Percentiles rank a stretch among this genome's conserved stretches.
These are phyloP conservation scores for Tympanuchus pallidicinctus DNA, from an alignment of 2,113 vertebrate species.

Conservation along the genomic window DNA sequence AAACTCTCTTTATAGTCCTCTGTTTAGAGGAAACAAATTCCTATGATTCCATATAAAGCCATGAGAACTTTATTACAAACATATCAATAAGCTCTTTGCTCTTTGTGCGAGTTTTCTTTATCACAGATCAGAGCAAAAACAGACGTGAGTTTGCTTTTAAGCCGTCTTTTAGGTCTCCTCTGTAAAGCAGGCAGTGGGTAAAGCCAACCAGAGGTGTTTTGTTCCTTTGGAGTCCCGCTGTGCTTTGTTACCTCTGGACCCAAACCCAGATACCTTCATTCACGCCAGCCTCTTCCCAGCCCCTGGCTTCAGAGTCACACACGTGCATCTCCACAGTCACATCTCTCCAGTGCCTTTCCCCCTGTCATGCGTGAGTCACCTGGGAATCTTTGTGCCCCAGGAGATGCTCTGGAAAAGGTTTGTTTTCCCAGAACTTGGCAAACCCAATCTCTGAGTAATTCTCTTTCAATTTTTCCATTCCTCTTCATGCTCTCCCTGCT, in stretches of 20 bases:
- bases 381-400: neutral
- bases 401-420: neutral
- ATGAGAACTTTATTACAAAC: neutral
- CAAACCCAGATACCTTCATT: neutral
- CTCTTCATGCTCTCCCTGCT: neutral
- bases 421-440: neutral
- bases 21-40: neutral
- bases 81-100: neutral
- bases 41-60: neutral
- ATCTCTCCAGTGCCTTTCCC: neutral
- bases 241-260: neutral
- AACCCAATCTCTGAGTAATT: neutral
- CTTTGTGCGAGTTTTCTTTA: neutral
- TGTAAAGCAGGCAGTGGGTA: rapidly evolving
- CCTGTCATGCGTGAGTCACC: rapidly evolving
- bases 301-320: neutral
- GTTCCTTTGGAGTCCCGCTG: neutral
- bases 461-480: neutral
- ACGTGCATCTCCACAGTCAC: too few species aligned
- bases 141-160: neutral
- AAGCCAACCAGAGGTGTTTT: neutral
- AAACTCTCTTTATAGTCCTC: neutral
- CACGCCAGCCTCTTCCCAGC: neutral
- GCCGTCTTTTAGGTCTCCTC: neutral
- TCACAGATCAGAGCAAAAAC: neutral